Conservation (phyloP, 1,140 invertebrate genomes). For the Rhizoglyphus robini region DNA sequence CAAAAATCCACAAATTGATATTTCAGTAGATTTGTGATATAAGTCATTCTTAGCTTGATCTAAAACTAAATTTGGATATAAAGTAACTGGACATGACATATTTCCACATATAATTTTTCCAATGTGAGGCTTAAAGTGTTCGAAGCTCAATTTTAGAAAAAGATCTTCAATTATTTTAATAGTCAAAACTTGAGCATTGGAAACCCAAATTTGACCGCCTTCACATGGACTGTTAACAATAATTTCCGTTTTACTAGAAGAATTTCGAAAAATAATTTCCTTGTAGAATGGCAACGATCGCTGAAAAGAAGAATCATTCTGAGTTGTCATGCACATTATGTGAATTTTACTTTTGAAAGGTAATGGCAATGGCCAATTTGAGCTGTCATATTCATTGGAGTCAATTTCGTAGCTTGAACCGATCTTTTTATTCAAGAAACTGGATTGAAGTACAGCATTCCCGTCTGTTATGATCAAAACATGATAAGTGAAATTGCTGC, state of each 20-base stretch:
- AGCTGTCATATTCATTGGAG: constrained; percentile 20
- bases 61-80: constrained; percentile 57
- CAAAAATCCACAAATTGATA: constrained; percentile 68
- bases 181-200: constrained; percentile 41
- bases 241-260: neutral
- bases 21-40: constrained; percentile 46
- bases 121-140: constrained; percentile 61
- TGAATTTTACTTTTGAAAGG: constrained; percentile 64
- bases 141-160: constrained; percentile 56
- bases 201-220: constrained; percentile 48
- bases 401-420: neutral
- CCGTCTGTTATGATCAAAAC: constrained; percentile 67
- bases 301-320: constrained; percentile 31
- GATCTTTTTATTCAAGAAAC: constrained; percentile 18
- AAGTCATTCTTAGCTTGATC: constrained; percentile 44
- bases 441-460: constrained; percentile 18
- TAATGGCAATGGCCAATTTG: constrained; percentile 53
- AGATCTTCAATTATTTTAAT: constrained; percentile 47
- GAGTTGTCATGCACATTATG: constrained; percentile 48
- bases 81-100: constrained; percentile 52
- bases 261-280: constrained; percentile 39
- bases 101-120: constrained; percentile 60
- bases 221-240: constrained; percentile 1
- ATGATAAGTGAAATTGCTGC: constrained; percentile 50
- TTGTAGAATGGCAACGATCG: constrained; percentile 37